Conservation (phyloP, 2,888 invertebrate species). For the Sisyra terminalis region DNA sequence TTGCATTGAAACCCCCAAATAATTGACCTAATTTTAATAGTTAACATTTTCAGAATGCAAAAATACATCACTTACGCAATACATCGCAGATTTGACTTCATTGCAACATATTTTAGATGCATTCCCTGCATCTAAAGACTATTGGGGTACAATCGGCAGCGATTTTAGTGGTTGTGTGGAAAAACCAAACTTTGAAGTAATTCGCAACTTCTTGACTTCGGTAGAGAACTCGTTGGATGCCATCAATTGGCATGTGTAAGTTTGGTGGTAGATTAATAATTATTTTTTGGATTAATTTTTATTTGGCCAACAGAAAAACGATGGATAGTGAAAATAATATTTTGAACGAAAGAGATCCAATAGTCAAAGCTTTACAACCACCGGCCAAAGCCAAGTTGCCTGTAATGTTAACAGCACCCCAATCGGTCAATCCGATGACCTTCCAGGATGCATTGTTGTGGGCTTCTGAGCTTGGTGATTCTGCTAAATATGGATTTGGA, state of each 20-base stretch:
- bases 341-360: slow-evolving; percentile 7
- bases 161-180: slow-evolving; percentile 37
- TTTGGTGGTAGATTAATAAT: neutral
- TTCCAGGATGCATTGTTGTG: slow-evolving; percentile 48
- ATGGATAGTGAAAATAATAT: neutral
- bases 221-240: slow-evolving; percentile 44
- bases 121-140: slow-evolving; percentile 33
- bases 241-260: slow-evolving; percentile 60
- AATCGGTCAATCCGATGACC: slow-evolving; percentile 19
- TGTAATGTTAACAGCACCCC: slow-evolving; percentile 22
- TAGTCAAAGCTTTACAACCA: slow-evolving; percentile 5
- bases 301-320: neutral
- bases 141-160: slow-evolving; percentile 44
- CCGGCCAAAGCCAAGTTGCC: slow-evolving; percentile 13
- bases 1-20: slow-evolving; percentile 19
- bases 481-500: slow-evolving; percentile 53
- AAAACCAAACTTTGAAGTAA: slow-evolving; percentile 34
- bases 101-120: slow-evolving; percentile 47
- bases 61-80: slow-evolving; percentile 36
- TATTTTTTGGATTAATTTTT: slow-evolving; percentile 2
- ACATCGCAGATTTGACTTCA: slow-evolving; percentile 41
- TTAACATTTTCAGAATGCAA: slow-evolving; percentile 27
- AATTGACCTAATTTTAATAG: neutral
- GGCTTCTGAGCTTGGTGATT: slow-evolving; percentile 55
- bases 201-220: slow-evolving; percentile 34